A percentile compares a stretch with the other conserved stretches of the same genome.
phyloP scores from a whole-genome alignment of 2,113 vertebrate genomes.

The Setophaga petechia region DNA sequence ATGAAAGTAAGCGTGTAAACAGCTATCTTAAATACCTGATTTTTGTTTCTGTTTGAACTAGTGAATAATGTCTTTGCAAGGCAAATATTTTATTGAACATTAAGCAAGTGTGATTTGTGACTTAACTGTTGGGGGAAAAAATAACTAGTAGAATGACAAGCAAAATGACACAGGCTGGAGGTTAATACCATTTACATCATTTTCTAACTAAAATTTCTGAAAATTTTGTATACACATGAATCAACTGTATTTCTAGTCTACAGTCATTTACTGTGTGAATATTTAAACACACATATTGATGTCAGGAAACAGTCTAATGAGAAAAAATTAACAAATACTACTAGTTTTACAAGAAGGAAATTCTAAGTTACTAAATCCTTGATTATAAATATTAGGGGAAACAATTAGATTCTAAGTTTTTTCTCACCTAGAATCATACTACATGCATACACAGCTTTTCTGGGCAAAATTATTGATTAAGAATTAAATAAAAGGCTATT shows the following conservation, averaged over 20 bases:
- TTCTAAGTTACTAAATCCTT: neutral
- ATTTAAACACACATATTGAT: neutral
- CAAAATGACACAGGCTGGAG: neutral
- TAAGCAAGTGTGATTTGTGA: neutral
- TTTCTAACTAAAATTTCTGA: neutral
- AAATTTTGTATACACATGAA: neutral
- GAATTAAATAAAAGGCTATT: neutral
- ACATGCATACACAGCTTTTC: neutral
- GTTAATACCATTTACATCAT: neutral
- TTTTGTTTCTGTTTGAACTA: neutral
- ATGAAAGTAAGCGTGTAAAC: neutral
- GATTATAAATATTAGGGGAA: neutral
- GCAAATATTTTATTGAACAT: neutral
- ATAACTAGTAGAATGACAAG: neutral
- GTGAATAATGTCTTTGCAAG: neutral
- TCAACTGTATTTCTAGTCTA: neutral
- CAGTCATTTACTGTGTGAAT: neutral
- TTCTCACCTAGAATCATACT: neutral
- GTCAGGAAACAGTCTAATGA: neutral
- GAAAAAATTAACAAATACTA: neutral
- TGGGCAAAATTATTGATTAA: neutral
- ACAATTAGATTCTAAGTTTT: neutral
- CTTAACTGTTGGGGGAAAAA: neutral
- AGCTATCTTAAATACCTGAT: neutral
- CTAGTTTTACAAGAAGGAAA: neutral